Evolutionary conservation across 92 coral and sea anemone genomes (phyloP).

Genomic region (Phenganax stokvisi): DNA sequence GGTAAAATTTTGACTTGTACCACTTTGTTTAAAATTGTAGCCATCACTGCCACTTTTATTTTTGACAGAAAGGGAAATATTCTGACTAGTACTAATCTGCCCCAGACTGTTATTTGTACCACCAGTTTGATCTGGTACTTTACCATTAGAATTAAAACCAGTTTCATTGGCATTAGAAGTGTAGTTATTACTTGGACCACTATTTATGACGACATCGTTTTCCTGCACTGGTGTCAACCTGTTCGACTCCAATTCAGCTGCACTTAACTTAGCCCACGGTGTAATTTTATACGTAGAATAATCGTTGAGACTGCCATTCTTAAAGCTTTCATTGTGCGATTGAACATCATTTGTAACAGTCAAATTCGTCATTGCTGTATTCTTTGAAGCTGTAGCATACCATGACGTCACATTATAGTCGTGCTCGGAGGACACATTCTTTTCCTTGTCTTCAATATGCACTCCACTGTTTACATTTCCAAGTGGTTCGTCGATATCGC

Average conservation of each 20-base stretch:
- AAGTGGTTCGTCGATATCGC: neutral
- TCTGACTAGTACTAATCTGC: neutral
- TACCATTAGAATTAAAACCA: neutral
- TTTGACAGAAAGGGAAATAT: neutral
- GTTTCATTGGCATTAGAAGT: neutral
- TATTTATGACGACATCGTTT: neutral
- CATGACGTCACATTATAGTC: neutral
- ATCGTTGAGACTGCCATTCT: neutral
- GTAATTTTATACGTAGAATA: neutral
- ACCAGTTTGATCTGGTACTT: neutral
- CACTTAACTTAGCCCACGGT: neutral
- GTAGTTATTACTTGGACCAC: neutral
- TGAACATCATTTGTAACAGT: neutral
- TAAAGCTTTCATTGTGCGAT: conserved; percentile 1
- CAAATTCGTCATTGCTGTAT: neutral
- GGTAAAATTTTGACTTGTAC: neutral
- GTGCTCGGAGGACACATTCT: neutral
- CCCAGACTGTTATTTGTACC: neutral
- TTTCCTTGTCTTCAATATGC: neutral
- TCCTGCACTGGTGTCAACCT: neutral
- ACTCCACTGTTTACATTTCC: neutral
- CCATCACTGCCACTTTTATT: neutral
- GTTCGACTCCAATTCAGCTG: neutral
- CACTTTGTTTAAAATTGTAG: neutral
- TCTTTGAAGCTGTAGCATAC: neutral